Conservation (phyloP, 1,140 invertebrate species). For the Drosophila dunni region DNA sequence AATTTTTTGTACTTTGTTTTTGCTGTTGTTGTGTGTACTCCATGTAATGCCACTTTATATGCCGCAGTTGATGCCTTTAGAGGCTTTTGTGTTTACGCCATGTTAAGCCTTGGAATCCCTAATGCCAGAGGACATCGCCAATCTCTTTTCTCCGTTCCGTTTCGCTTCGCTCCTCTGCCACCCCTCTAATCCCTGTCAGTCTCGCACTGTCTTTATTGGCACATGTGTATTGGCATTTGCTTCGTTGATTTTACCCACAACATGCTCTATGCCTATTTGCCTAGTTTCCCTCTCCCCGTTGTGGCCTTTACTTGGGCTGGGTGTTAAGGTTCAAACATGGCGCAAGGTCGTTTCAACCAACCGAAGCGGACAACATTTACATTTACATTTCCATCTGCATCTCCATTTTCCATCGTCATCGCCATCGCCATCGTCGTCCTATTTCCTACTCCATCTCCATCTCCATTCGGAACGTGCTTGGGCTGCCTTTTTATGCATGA, state of each 20-base stretch:
- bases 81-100: slow-evolving; percentile 83
- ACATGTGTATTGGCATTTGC: slow-evolving; percentile 81
- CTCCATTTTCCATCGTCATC: slow-evolving; percentile 48
- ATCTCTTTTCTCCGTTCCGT: slow-evolving; percentile 14
- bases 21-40: slow-evolving; percentile 52
- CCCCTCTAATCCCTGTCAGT: not conserved
- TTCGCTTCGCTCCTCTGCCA: not conserved
- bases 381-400: slow-evolving; percentile 78
- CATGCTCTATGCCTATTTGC: slow-evolving; percentile 77
- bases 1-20: slow-evolving; percentile 10
- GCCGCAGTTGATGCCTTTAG: slow-evolving; percentile 83
- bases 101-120: slow-evolving; percentile 81
- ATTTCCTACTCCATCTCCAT: slow-evolving; percentile 35
- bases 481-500: slow-evolving; percentile 77
- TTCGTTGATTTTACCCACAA: slow-evolving; percentile 77
- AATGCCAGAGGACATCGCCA: slow-evolving; percentile 69
- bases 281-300: slow-evolving; percentile 44
- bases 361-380: slow-evolving; percentile 70
- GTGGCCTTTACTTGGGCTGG: slow-evolving; percentile 11
- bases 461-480: slow-evolving; percentile 54
- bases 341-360: slow-evolving; percentile 80
- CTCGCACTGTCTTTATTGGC: slow-evolving; percentile 48
- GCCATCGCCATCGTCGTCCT: slow-evolving; percentile 37
- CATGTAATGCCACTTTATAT: slow-evolving; percentile 82
- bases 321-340: slow-evolving; percentile 82